phyloP scores from a whole-genome alignment of 2,113 vertebrate species.

The Chauna torquata region DNA sequence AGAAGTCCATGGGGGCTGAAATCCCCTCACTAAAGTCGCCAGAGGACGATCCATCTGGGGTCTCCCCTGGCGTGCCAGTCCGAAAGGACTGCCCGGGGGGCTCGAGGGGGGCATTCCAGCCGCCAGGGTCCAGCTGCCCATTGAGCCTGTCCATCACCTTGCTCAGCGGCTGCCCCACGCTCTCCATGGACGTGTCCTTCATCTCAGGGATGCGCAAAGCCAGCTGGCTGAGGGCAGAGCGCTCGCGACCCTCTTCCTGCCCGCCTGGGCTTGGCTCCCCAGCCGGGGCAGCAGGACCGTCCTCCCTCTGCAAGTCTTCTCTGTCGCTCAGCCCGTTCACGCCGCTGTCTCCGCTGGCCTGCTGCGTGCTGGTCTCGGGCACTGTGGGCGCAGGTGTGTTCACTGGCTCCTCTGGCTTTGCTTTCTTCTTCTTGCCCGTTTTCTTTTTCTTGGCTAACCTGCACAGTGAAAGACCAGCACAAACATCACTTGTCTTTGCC shows the following conservation, averaged over 20 bases:
- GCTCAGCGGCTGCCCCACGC: constrained; percentile 85
- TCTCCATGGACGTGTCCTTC: constrained; percentile 93
- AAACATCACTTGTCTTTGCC: not conserved
- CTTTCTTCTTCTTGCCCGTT: constrained; percentile 84
- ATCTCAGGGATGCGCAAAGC: constrained; percentile 85
- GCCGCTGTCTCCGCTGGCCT: not conserved
- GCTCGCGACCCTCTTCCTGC: not conserved
- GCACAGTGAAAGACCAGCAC: not conserved
- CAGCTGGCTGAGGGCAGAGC: constrained; percentile 31
- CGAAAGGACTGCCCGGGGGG: constrained; percentile 89
- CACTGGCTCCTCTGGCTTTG: constrained; percentile 59
- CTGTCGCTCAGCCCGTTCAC: not conserved
- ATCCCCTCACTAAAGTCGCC: constrained; percentile 76
- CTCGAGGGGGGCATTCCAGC: constrained; percentile 64
- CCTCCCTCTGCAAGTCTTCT: not conserved
- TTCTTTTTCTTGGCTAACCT: constrained; percentile 92
- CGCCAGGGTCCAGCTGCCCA: constrained; percentile 77
- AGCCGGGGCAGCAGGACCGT: not conserved
- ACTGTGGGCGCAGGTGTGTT: not conserved
- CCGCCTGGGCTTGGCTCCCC: not conserved
- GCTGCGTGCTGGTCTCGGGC: not conserved
- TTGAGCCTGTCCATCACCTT: constrained; percentile 89
- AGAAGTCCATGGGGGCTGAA: constrained; percentile 85
- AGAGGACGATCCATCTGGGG: constrained; percentile 80
- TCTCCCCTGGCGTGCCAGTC: constrained; percentile 79